A percentile compares a stretch with the other conserved stretches of the same genome.
phyloP scores from a whole-genome alignment of 2,113 vertebrate genomes.

The Argyrosomus japonicus region DNA sequence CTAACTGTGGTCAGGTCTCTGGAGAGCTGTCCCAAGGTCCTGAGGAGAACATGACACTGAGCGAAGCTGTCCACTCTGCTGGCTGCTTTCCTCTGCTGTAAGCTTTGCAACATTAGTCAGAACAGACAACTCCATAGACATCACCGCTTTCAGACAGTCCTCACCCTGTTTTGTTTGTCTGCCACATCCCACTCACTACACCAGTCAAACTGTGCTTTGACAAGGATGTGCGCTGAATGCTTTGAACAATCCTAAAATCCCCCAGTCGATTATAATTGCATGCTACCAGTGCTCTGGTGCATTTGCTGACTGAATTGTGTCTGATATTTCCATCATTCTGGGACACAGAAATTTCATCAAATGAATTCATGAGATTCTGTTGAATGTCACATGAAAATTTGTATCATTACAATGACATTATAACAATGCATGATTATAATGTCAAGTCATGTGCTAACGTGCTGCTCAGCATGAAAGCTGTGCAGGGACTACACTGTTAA shows the following conservation, averaged over 20 bases:
- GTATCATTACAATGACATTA: conserved; percentile 45
- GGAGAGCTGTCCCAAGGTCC: conserved; percentile 49
- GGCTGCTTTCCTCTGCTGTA: conserved; percentile 38
- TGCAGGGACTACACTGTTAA: neutral
- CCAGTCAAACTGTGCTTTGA: conserved; percentile 62
- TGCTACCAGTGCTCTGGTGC: conserved; percentile 25
- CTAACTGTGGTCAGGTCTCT: neutral
- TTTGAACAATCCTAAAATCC: conserved; percentile 59
- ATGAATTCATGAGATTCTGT: conserved; percentile 31
- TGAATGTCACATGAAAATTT: conserved; percentile 41
- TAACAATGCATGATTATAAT: conserved; percentile 47
- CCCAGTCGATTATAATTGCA: conserved; percentile 55
- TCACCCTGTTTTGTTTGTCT: conserved; percentile 68
- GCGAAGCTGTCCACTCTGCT: conserved; percentile 42
- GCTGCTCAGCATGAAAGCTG: conserved; percentile 12
- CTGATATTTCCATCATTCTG: conserved; percentile 31
- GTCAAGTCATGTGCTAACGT: conserved; percentile 23
- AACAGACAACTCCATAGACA: conserved; percentile 57
- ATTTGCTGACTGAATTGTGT: conserved; percentile 34
- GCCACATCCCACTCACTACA: conserved; percentile 64
- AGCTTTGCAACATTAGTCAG: conserved; percentile 61
- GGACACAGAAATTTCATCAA: neutral
- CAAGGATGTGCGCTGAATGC: conserved; percentile 46
- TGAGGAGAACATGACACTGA: conserved; percentile 12
- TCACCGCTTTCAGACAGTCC: conserved; percentile 50